Conservation (phyloP, 1,140 invertebrate species). For the Procambarus clarkii region DNA sequence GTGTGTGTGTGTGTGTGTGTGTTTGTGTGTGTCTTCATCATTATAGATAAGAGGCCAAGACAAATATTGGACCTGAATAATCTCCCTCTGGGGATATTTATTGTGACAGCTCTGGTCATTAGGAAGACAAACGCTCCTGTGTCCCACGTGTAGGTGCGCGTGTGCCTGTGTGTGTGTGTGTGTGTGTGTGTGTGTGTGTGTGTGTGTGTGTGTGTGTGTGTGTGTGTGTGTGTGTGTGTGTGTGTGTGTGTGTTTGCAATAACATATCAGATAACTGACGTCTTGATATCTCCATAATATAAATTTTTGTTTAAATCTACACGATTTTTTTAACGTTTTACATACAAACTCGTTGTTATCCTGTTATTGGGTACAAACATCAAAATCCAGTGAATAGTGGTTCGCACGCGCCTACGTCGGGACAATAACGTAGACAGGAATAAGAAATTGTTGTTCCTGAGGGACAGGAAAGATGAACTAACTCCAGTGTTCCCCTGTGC, state of each 20-base stretch:
- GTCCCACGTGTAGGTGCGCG: neutral
- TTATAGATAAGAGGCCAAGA: slow-evolving; percentile 27
- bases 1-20: slow-evolving; percentile 10
- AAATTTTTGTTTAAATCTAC: too few relatives aligned
- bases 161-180: neutral
- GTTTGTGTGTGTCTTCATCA: slow-evolving; percentile 11
- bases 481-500: neutral
- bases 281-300: too few relatives aligned
- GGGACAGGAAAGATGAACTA: neutral
- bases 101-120: slow-evolving; percentile 1
- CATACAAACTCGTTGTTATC: too few relatives aligned
- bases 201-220: slow-evolving; percentile 4
- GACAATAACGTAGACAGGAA: neutral
- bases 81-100: slow-evolving; percentile 10
- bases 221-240: neutral
- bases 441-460: slow-evolving; percentile 15
- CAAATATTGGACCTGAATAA: slow-evolving; percentile 12
- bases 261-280: too few relatives aligned
- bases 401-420: too few relatives aligned
- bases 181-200: slow-evolving; percentile 9
- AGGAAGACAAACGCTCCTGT: neutral
- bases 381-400: too few relatives aligned
- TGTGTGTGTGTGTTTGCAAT: neutral
- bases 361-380: too few relatives aligned
- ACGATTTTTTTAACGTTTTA: too few relatives aligned